Evolutionary conservation across 1,140 invertebrate species (phyloP).

Genomic region (Asbolus verrucosus): DNA sequence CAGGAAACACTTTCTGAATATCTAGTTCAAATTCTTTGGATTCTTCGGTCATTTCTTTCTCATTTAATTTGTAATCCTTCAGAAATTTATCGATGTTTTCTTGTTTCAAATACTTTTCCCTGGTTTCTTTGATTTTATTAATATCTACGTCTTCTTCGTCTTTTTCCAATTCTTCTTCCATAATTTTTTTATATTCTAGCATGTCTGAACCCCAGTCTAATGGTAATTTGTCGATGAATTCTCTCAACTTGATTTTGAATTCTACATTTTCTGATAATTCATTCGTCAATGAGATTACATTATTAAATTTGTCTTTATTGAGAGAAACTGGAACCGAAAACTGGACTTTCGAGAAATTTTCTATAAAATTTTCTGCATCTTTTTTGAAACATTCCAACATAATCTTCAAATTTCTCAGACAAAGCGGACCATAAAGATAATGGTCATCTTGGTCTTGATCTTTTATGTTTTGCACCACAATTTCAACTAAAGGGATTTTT

Average conservation of each 20-base stretch:
- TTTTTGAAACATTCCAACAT: background rate
- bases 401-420: slow-evolving; percentile 2
- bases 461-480: background rate
- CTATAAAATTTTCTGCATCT: background rate
- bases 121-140: background rate
- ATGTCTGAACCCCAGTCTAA: background rate
- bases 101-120: background rate
- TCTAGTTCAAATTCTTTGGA: background rate
- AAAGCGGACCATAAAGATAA: background rate
- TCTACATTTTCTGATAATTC: background rate
- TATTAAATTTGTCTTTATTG: background rate
- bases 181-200: slow-evolving; percentile 2
- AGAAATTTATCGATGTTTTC: background rate
- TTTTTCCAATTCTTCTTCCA: slow-evolving; percentile 15
- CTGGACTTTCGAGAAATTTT: background rate
- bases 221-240: slow-evolving; percentile 5
- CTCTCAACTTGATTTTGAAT: background rate
- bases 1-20: background rate
- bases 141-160: background rate
- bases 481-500: background rate
- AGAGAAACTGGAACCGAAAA: background rate
- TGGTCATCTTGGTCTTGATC: background rate
- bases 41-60: background rate
- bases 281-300: background rate
- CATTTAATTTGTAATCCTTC: background rate